Conservation (phyloP, 2,888 invertebrate species). For the Argyresthia goedartella region DNA sequence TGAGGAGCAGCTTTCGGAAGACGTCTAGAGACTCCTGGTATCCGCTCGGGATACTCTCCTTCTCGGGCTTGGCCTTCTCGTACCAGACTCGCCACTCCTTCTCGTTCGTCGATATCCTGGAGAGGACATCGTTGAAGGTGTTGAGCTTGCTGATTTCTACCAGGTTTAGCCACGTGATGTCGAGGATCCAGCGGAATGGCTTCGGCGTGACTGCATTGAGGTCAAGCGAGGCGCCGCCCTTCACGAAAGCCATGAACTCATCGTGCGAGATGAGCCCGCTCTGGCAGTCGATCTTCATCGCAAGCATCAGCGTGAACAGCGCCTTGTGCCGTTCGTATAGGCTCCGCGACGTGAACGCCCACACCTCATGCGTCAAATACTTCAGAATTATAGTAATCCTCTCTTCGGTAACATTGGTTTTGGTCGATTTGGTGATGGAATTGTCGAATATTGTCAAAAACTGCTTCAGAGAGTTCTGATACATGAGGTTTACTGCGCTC, state of each 20-base stretch:
- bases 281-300: constrained; percentile 94
- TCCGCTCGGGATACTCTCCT: constrained; percentile 90
- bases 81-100: constrained; percentile 93
- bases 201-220: constrained; percentile 93
- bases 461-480: constrained; percentile 95
- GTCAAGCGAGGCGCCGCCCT: constrained; percentile 95
- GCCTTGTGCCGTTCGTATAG: constrained; percentile 95
- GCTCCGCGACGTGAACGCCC: constrained; percentile 92
- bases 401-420: constrained; percentile 86
- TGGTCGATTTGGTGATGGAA: constrained; percentile 91
- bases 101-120: constrained; percentile 86
- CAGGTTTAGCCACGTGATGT: constrained; percentile 96
- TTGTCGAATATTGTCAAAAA: constrained; percentile 94
- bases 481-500: constrained; percentile 97
- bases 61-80: constrained; percentile 93
- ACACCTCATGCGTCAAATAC: constrained; percentile 92
- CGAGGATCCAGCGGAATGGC: constrained; percentile 94
- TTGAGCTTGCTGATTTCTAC: constrained; percentile 92
- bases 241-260: constrained; percentile 95
- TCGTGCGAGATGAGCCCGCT: constrained; percentile 85
- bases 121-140: constrained; percentile 83
- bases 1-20: constrained; percentile 87
- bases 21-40: constrained; percentile 89
- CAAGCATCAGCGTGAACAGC: constrained; percentile 92
- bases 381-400: constrained; percentile 90